Base-by-base conservation (phyloP, 2,113 vertebrate species). In the Hippoglossus stenolepis region DNA sequence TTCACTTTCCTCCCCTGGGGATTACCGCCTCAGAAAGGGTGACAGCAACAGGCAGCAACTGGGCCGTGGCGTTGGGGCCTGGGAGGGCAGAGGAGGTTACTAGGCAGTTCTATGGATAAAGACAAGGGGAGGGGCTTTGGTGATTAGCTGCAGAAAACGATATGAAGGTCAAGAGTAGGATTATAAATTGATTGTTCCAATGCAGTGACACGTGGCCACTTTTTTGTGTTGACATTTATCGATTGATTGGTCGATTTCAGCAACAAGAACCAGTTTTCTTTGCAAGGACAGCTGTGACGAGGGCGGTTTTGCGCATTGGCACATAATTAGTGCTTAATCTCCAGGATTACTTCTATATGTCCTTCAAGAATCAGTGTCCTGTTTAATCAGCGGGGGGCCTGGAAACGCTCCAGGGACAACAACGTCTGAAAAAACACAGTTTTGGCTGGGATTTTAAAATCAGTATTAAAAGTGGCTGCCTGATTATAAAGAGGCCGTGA, bases 281-380 rank as follows among this genome's bases (percentile, higher is more conserved):
- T 73, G 58, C 65, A 49, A 54, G 58, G 24, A 79, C 10, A 59
- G 6, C 20, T 66, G 9, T 15, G 18, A 58, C 35, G 26, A 38
- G 10, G 70, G 40, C 3, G 26, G 45, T 73, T 83, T 65, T 61
- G 47, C 63, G n/a, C n/a, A 5, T 47, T 24, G 58, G 63, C 70
- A 62, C 75, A 75, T 72, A 79, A 85, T 90, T 84, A 90, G 86
- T 65, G 58, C 65, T 81, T 93, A 93, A 93, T 92, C 92, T 89
- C 65, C 47, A 70, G 89, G 89, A 94, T 94, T 90, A 91, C 87
- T 80, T 72, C 62, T 90, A 21, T 62, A 66, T 63, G 79, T 85
- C 86, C 88, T 81, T 77, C 62, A 86, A 62, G 84, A 87, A 87
- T 92, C 91, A 93, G 68, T 89, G 90, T 92, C 91, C 61, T 51